A percentile compares a stretch with the other conserved stretches of the same genome.
phyloP scores from a whole-genome alignment of 2,888 invertebrate genomes.

The Synanthedon andrenaeformis region DNA sequence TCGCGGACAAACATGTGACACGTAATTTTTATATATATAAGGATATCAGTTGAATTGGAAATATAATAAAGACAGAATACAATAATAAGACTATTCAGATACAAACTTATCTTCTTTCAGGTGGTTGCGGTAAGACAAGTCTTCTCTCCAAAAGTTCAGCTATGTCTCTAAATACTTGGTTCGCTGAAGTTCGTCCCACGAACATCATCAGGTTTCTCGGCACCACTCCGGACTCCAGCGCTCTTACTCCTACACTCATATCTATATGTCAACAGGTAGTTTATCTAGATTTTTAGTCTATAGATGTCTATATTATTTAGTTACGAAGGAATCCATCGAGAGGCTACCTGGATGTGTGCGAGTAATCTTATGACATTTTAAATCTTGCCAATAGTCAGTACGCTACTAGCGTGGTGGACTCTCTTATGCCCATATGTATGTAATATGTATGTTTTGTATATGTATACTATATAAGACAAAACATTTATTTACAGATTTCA shows the following conservation, averaged over 20 bases:
- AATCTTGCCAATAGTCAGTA: no score
- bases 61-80: no score
- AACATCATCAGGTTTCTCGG: constrained; percentile 93
- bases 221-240: constrained; percentile 96
- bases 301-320: background rate
- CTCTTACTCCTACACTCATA: constrained; percentile 92
- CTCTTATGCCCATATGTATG: no score
- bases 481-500: constrained; percentile 87
- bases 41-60: no score
- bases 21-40: no score
- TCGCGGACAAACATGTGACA: no score
- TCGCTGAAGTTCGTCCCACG: constrained; percentile 80
- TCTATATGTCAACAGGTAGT: constrained; percentile 93
- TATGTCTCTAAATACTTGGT: constrained; percentile 80
- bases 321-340: no score
- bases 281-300: background rate
- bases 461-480: no score
- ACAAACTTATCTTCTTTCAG: constrained; percentile 19
- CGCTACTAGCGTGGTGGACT: no score
- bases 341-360: background rate
- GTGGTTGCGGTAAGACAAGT: constrained; percentile 98
- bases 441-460: no score
- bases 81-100: no score
- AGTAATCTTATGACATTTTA: background rate
- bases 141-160: constrained; percentile 92